Evolutionary conservation across 2,888 invertebrate genomes (phyloP).

Genomic region (Hymenopus coronatus): DNA sequence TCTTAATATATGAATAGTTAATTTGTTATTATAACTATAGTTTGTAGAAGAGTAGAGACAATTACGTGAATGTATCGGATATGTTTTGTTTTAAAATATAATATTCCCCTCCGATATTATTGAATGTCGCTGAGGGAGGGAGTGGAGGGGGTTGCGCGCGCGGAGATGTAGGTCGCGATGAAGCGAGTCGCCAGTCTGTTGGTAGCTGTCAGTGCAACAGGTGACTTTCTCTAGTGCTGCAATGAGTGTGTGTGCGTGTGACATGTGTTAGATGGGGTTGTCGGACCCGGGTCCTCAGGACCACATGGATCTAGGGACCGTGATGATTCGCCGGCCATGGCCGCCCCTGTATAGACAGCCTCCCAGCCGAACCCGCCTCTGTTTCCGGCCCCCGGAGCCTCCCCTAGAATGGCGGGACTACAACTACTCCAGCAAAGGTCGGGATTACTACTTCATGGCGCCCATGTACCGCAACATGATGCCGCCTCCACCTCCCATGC

Average conservation of each 20-base stretch:
- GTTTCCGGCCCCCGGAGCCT: slow-evolving; percentile 16
- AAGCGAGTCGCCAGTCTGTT: neutral
- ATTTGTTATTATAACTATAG: too few relatives aligned
- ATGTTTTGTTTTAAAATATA: too few relatives aligned
- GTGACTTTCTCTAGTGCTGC: neutral
- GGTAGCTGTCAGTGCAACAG: neutral
- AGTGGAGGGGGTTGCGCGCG: neutral
- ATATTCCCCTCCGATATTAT: too few relatives aligned
- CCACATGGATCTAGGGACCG: slow-evolving; percentile 38
- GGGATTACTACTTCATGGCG: slow-evolving; percentile 63
- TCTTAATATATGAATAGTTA: too few relatives aligned
- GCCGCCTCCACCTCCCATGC: slow-evolving; percentile 54
- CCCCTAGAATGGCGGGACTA: slow-evolving; percentile 7
- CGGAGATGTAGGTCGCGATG: neutral
- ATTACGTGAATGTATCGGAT: too few relatives aligned
- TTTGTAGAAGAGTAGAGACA: too few relatives aligned
- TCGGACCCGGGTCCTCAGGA: slow-evolving; percentile 28
- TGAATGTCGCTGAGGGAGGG: too few relatives aligned
- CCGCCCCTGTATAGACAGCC: slow-evolving; percentile 58
- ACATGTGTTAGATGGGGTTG: neutral
- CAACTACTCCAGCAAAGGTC: slow-evolving; percentile 42
- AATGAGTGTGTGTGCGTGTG: neutral
- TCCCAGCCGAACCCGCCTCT: slow-evolving; percentile 46
- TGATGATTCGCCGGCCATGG: slow-evolving; percentile 58
- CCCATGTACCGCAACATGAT: slow-evolving; percentile 67